Conservation (phyloP, 2,113 vertebrate species). For the Hymenochirus boettgeri region DNA sequence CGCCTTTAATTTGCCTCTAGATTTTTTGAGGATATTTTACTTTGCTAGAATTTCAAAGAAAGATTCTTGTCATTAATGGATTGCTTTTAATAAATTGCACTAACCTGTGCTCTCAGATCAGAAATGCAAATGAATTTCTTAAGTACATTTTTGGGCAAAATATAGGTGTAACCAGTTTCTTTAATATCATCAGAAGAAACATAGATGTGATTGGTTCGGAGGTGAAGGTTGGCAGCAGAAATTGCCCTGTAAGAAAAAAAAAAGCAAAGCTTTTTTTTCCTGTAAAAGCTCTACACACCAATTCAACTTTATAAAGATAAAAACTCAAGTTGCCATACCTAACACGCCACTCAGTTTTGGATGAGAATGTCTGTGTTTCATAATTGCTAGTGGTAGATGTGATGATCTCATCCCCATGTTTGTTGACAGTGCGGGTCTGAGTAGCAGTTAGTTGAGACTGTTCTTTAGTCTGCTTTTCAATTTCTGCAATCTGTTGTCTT, state of each 20-base stretch:
- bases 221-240: slow-evolving; percentile 94
- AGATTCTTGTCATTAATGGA: too few relatives aligned
- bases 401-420: slow-evolving; percentile 97
- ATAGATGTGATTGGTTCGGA: slow-evolving; percentile 97
- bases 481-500: slow-evolving; percentile 98
- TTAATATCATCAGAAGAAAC: slow-evolving; percentile 98
- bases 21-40: too few relatives aligned
- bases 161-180: slow-evolving; percentile 96
- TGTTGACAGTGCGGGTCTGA: slow-evolving; percentile 96
- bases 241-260: slow-evolving; percentile 74
- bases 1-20: too few relatives aligned
- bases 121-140: slow-evolving; percentile 99
- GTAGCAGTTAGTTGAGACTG: slow-evolving; percentile 96
- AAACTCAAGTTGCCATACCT: slow-evolving; percentile 61
- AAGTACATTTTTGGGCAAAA: slow-evolving; percentile 94
- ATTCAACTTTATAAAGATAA: too few relatives aligned
- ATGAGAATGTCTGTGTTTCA: slow-evolving; percentile 97
- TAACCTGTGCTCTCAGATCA: slow-evolving; percentile 90
- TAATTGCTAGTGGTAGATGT: slow-evolving; percentile 98
- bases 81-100: not conserved
- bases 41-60: too few relatives aligned
- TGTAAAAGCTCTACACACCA: too few relatives aligned
- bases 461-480: slow-evolving; percentile 98
- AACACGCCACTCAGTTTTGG: slow-evolving; percentile 97
- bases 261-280: too few relatives aligned